phyloP scores from a whole-genome alignment of 2,888 invertebrate genomes.

The Lypha dubia region DNA sequence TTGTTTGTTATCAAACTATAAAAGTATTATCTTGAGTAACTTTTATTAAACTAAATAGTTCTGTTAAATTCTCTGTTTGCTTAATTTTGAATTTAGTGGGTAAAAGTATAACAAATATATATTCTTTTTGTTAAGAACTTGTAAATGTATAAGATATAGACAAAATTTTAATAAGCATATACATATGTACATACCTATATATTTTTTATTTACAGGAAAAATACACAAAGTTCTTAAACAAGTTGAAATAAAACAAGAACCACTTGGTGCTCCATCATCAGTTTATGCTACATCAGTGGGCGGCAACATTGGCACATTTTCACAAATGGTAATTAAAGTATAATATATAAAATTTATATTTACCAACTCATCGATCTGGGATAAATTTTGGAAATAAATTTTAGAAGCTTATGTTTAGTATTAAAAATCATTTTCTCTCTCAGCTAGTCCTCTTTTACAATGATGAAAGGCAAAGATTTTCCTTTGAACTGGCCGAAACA shows the following conservation, averaged over 20 bases:
- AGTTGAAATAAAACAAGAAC: slow-evolving; percentile 80
- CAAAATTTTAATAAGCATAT: neutral
- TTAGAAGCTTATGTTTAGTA: too few relatives aligned
- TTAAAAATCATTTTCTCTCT: too few relatives aligned
- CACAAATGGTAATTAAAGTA: slow-evolving; percentile 77
- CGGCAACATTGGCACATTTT: slow-evolving; percentile 78
- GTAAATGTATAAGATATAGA: neutral
- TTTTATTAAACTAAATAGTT: too few relatives aligned
- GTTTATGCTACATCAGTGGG: slow-evolving; percentile 73
- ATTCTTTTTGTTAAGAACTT: too few relatives aligned
- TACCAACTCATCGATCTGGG: neutral
- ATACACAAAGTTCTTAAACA: slow-evolving; percentile 81
- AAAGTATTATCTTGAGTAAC: neutral
- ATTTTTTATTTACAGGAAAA: slow-evolving; percentile 78
- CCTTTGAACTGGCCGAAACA: too few relatives aligned
- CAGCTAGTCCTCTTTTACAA: too few relatives aligned
- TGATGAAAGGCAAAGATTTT: too few relatives aligned
- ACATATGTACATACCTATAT: too few relatives aligned
- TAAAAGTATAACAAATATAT: neutral
- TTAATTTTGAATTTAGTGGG: neutral
- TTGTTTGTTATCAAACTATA: neutral
- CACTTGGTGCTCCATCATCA: slow-evolving; percentile 71
- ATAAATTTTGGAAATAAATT: too few relatives aligned
- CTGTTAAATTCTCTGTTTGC: neutral
- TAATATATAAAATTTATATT: neutral